Base-by-base conservation (phyloP, 2,113 vertebrate species). In the Nanger granti region DNA sequence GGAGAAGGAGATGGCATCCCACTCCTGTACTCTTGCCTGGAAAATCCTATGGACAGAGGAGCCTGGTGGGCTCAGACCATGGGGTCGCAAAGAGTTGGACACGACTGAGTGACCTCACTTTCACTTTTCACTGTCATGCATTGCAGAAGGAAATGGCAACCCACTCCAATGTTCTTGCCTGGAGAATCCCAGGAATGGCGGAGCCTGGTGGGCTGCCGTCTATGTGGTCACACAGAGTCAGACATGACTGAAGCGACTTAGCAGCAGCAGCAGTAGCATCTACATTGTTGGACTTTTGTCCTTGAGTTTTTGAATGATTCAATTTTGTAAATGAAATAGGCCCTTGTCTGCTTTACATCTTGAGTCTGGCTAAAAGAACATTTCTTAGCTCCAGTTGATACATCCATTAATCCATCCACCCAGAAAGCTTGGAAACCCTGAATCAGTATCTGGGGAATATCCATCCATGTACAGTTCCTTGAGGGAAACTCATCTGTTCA, bases 301-400 rank as follows among this genome's bases (percentile, higher is more conserved):
- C 54, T 88, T 55, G 57, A 89, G 49, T 47, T 10, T 87, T n/a
- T 59, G 79, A 31, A n/a, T 91, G 86, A 41, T 34, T 52, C 11
- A 0, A 7, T 94, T 95, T 93, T 20, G 60, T 29, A 87, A 47
- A 83, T 88, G 49, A 97, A 95, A 87, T 44, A 66, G 83, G 17
- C n/a, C 57, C 52, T 73, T 85, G 37, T 60, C 76, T n/a, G 37
- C 26, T 62, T 80, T 52, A 24, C 7, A n/a, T 49, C 49, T 31
- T 87, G n/a, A 92, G 5, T 9, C n/a, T 44, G 4, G 20, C 17
- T 62, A 12, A 84, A 44, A 76, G 54, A 52, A 49, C 0, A 15
- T 79, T 89, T 88, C 49, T 94, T 18, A 47, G 24, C 47, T 91
- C 59, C 54, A 26, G 4, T 1, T 82, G 37, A 64, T 41, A 11